These are phyloP conservation scores for Chionis minor DNA, from an alignment of 2,113 vertebrate genomes.

Conservation along the genomic window DNA sequence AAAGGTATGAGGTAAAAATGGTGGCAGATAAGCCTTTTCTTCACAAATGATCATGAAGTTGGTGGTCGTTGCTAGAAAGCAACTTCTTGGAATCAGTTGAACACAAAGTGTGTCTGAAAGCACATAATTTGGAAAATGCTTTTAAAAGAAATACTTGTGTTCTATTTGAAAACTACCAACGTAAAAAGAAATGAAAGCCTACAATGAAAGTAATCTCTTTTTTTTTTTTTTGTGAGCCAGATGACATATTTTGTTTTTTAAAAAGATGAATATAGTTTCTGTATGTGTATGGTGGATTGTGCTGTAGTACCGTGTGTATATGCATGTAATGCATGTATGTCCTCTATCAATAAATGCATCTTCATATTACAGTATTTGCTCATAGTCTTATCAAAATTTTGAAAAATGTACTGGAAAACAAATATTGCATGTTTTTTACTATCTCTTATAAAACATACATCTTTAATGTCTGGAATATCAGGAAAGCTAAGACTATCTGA, in stretches of 20 bases:
- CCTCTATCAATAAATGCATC: neutral
- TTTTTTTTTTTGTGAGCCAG: neutral
- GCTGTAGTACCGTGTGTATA: neutral
- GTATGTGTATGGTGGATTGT: neutral
- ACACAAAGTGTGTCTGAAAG: constrained; percentile 5
- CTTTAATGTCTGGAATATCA: neutral
- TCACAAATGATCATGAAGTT: neutral
- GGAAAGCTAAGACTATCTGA: neutral
- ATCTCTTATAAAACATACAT: neutral
- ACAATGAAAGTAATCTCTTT: neutral
- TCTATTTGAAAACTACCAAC: neutral
- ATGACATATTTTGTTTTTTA: neutral
- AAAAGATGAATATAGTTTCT: neutral
- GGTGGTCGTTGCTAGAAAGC: neutral
- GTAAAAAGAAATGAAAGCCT: constrained; percentile 7
- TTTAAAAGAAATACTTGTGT: constrained; percentile 6
- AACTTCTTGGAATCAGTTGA: neutral
- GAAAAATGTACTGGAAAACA: neutral
- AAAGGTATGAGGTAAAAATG: neutral
- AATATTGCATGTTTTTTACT: neutral
- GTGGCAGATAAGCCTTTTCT: neutral
- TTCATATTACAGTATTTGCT: neutral
- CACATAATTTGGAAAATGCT: constrained; percentile 2
- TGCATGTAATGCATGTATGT: neutral
- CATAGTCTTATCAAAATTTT: neutral